Percentiles rank a stretch among this genome's conserved stretches.
phyloP scores from a whole-genome alignment of 2,113 vertebrate species.

The Pogona vitticeps region DNA sequence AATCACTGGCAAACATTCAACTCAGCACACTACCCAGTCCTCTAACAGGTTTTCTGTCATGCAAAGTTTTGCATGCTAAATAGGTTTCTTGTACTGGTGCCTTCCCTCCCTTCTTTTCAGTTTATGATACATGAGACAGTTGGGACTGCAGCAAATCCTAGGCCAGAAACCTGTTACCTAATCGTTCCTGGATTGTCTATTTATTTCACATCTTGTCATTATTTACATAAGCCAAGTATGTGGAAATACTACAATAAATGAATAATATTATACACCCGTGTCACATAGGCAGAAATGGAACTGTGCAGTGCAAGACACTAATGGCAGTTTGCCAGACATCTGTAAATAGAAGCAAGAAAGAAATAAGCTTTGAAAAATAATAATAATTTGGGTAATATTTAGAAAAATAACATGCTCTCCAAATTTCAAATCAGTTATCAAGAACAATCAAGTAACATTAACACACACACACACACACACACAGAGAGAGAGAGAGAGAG shows the following conservation, averaged over 20 bases:
- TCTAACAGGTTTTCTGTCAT: not conserved
- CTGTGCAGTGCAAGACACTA: not conserved
- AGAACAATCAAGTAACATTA: not conserved
- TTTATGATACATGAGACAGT: not conserved
- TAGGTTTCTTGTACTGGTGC: not conserved
- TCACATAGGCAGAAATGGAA: not conserved
- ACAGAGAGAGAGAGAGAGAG: not conserved
- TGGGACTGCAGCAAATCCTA: not conserved
- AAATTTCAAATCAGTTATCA: not conserved
- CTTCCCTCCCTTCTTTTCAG: not conserved
- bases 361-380: not conserved
- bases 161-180: not conserved
- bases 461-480: too few species aligned
- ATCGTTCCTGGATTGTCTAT: not conserved
- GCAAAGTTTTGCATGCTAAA: not conserved
- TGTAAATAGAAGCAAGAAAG: not conserved
- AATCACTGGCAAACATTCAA: too few species aligned
- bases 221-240: not conserved
- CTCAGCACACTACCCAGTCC: not conserved
- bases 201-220: not conserved
- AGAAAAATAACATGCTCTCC: not conserved
- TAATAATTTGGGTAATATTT: not conserved
- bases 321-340: not conserved
- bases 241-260: not conserved
- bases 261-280: not conserved